These are phyloP conservation scores for Dendrophyllia cribrosa DNA, from an alignment of 64 coral and sea anemone genomes.

Conservation along the genomic window DNA sequence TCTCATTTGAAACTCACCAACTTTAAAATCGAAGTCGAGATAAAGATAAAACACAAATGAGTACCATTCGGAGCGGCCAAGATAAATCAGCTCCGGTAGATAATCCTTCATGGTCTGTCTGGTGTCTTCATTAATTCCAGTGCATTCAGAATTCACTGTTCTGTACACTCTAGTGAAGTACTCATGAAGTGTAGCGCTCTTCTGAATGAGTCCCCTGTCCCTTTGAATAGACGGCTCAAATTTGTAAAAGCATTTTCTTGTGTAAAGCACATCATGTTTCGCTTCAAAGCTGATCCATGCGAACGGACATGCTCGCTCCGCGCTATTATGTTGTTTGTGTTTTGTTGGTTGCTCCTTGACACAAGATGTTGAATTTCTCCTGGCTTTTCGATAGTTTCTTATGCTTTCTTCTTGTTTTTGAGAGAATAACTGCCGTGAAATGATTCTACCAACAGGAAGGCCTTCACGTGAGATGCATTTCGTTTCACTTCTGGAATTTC, in stretches of 20 bases:
- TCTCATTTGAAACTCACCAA: slow-evolving; percentile 31
- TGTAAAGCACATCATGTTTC: background rate
- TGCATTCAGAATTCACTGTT: background rate
- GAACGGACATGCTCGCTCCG: slow-evolving; percentile 62
- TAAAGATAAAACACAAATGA: slow-evolving; percentile 78
- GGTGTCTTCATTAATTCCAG: background rate
- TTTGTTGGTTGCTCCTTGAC: slow-evolving; percentile 10
- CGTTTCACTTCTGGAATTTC: background rate
- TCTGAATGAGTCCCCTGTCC: background rate
- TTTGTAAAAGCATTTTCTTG: slow-evolving; percentile 45
- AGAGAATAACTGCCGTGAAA: slow-evolving; percentile 48
- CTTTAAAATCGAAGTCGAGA: slow-evolving; percentile 38
- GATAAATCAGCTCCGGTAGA: slow-evolving; percentile 68
- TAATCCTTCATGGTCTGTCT: background rate
- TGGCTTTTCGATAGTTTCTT: background rate
- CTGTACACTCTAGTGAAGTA: slow-evolving; percentile 34
- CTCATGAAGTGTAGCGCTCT: background rate
- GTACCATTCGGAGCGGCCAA: slow-evolving; percentile 71
- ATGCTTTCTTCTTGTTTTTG: slow-evolving; percentile 13
- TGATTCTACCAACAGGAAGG: slow-evolving; percentile 56
- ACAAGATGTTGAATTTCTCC: slow-evolving; percentile 42
- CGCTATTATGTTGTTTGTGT: slow-evolving; percentile 5
- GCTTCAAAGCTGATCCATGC: slow-evolving; percentile 59
- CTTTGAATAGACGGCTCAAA: slow-evolving; percentile 30
- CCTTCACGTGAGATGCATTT: slow-evolving; percentile 57